Conservation (phyloP, 2,888 invertebrate species). For the Acleris sparsana region DNA sequence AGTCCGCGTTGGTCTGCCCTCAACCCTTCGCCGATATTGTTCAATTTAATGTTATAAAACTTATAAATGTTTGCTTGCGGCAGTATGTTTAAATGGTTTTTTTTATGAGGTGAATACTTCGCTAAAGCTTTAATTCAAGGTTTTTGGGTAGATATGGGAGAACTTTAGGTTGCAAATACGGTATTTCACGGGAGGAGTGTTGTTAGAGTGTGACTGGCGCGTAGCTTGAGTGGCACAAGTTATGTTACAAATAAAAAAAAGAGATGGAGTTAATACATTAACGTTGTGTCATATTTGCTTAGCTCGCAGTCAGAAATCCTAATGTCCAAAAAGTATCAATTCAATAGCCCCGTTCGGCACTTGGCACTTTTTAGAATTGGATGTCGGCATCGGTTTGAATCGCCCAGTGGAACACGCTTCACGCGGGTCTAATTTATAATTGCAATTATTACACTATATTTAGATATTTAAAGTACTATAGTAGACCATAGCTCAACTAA, state of each 20-base stretch:
- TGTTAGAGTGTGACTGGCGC: too few relatives aligned
- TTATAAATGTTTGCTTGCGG: neutral
- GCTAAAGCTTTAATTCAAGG: neutral
- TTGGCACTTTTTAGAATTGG: neutral
- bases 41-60: constrained; percentile 1
- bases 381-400: neutral
- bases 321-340: too few relatives aligned
- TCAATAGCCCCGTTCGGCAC: too few relatives aligned
- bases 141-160: too few relatives aligned
- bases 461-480: neutral
- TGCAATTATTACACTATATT: constrained; percentile 1
- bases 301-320: too few relatives aligned
- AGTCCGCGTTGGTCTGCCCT: constrained; percentile 17
- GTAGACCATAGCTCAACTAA: constrained; percentile 40
- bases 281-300: too few relatives aligned
- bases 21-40: constrained; percentile 7
- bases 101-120: neutral
- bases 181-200: too few relatives aligned
- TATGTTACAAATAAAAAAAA: too few relatives aligned
- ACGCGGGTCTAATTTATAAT: neutral
- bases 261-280: too few relatives aligned
- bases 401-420: neutral
- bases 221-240: too few relatives aligned
- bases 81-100: neutral
- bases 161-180: too few relatives aligned